phyloP scores from a whole-genome alignment of 2,797 vertebrate genomes.

The Sphaeramia orbicularis region DNA sequence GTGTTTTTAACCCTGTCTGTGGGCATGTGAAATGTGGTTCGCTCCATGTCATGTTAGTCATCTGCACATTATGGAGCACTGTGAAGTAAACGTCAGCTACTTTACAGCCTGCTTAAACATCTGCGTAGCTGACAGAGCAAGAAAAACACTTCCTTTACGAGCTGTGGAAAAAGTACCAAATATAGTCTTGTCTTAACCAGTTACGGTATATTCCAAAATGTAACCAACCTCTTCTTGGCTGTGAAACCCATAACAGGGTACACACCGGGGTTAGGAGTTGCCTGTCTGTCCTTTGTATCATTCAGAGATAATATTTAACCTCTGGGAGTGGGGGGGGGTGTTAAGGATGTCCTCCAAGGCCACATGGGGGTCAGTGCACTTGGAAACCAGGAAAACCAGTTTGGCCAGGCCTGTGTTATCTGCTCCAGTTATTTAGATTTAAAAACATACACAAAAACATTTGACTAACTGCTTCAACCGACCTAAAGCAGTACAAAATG shows the following conservation, averaged over 20 bases:
- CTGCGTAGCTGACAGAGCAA: constrained; percentile 48
- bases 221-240: constrained; percentile 25
- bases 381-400: constrained; percentile 8
- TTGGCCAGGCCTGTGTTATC: background rate
- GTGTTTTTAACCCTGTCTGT: background rate
- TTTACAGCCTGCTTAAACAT: constrained; percentile 43
- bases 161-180: constrained; percentile 55
- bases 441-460: background rate
- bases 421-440: too few relatives aligned
- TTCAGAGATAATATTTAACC: constrained; percentile 73
- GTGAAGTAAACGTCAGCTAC: constrained; percentile 43
- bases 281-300: constrained; percentile 39
- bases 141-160: constrained; percentile 50
- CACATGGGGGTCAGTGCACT: constrained; percentile 19
- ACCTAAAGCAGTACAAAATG: background rate
- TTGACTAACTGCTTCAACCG: background rate
- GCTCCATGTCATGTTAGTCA: constrained; percentile 34
- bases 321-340: constrained; percentile 22
- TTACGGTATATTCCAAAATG: constrained; percentile 30
- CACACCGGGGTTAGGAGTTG: constrained; percentile 50
- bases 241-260: constrained; percentile 37
- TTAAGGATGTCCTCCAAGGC: constrained; percentile 41
- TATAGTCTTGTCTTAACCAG: constrained; percentile 42
- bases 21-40: background rate
- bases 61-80: constrained; percentile 32